These are phyloP conservation scores for Pseudomugil tenellus DNA, from an alignment of 2,797 vertebrate genomes.

Conservation along the genomic window DNA sequence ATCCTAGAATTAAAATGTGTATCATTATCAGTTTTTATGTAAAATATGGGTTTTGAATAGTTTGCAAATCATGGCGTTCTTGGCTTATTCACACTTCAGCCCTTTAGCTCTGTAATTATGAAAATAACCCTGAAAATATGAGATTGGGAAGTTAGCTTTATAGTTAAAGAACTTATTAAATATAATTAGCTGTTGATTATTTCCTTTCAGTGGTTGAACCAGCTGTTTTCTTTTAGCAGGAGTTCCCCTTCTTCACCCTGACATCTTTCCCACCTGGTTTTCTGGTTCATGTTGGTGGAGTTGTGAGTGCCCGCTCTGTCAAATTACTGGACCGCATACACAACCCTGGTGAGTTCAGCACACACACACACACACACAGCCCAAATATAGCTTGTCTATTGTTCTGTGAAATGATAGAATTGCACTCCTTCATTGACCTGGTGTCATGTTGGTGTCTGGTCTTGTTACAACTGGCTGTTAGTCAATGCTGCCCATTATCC, in stretches of 20 bases:
- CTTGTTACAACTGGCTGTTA: slow-evolving; percentile 48
- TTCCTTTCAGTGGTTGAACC: slow-evolving; percentile 23
- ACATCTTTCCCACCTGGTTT: slow-evolving; percentile 94
- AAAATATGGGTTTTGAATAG: background rate
- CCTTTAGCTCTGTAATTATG: no score
- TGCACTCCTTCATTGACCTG: slow-evolving; percentile 39
- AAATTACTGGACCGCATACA: slow-evolving; percentile 98
- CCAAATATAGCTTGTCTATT: slow-evolving; percentile 19
- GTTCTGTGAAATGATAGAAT: slow-evolving; percentile 29
- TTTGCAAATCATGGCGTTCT: background rate
- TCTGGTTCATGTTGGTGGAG: slow-evolving; percentile 93
- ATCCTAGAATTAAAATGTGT: background rate
- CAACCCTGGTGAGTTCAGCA: slow-evolving; percentile 93
- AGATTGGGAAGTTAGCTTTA: background rate
- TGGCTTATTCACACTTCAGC: background rate
- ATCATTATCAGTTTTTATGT: background rate
- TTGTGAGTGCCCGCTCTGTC: slow-evolving; percentile 97
- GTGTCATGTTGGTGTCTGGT: slow-evolving; percentile 47
- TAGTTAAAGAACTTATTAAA: background rate
- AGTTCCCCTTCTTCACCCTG: slow-evolving; percentile 98
- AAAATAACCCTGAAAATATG: background rate
- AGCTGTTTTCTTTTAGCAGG: slow-evolving; percentile 76
- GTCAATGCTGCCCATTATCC: slow-evolving; percentile 40
- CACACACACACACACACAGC: slow-evolving; percentile 1
- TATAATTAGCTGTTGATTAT: slow-evolving; percentile 1